Percentiles rank a stretch among this genome's conserved stretches.
Conservation (phyloP, 2,888 invertebrate species). For the Cotesia congregata region DNA sequence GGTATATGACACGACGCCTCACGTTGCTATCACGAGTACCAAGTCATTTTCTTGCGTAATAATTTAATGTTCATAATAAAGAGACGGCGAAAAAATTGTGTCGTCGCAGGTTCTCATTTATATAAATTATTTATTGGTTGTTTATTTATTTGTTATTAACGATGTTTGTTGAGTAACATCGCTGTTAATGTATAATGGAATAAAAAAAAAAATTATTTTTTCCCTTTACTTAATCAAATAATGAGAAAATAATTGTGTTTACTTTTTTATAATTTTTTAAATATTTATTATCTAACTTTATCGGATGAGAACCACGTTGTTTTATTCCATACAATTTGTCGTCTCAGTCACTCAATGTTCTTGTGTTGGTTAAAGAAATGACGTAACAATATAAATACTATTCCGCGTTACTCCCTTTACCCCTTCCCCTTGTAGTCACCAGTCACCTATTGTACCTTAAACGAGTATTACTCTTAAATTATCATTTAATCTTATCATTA, state of each 20-base stretch:
- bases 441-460: not conserved
- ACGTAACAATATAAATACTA: constrained; percentile 49
- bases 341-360: constrained; percentile 51
- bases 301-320: constrained; percentile 58
- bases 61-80: constrained; percentile 63
- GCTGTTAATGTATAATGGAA: not conserved
- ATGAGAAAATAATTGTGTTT: constrained; percentile 7
- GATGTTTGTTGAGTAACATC: not conserved
- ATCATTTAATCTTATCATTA: not conserved
- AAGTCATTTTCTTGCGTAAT: constrained; percentile 64
- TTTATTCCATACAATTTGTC: constrained; percentile 59
- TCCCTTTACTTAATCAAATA: not conserved
- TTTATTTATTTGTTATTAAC: constrained; percentile 30
- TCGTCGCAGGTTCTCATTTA: constrained; percentile 49
- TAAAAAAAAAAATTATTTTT: constrained; percentile 4
- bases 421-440: not conserved
- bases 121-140: constrained; percentile 23
- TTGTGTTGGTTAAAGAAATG: constrained; percentile 61
- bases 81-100: constrained; percentile 48
- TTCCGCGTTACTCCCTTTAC: constrained; percentile 51
- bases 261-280: not conserved
- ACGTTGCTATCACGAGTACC: constrained; percentile 60
- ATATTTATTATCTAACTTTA: constrained; percentile 21
- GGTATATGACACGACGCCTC: constrained; percentile 62
- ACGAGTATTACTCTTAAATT: not conserved